Conservation (phyloP, 2,113 vertebrate genomes). For the Condylura cristata region DNA sequence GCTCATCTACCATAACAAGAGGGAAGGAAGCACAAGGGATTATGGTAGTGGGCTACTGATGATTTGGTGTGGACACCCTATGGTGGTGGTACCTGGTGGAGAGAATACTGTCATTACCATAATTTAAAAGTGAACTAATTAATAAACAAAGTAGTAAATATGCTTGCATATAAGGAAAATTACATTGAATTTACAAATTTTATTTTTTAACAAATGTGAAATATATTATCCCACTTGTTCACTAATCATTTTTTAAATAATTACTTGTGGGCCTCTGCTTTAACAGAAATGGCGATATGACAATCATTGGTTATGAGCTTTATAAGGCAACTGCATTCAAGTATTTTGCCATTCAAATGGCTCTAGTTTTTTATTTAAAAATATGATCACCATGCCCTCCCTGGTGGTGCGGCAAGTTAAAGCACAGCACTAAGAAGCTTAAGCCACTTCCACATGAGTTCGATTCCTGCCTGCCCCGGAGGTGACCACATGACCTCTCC, state of each 20-base stretch:
- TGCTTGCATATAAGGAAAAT: conserved; percentile 28
- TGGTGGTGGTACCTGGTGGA: too few relatives aligned
- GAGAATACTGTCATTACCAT: too few relatives aligned
- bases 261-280: conserved; percentile 1
- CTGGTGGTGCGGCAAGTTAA: too few relatives aligned
- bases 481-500: too few relatives aligned
- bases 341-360: conserved; percentile 29
- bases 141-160: not conserved
- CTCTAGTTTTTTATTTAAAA: conserved; percentile 36
- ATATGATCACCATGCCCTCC: not conserved
- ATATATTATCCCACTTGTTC: conserved; percentile 31
- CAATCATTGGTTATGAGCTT: not conserved
- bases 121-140: too few relatives aligned
- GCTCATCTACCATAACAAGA: not conserved
- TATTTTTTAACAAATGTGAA: conserved; percentile 19
- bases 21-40: too few relatives aligned
- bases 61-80: too few relatives aligned
- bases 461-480: too few relatives aligned
- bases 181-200: conserved; percentile 43
- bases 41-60: too few relatives aligned
- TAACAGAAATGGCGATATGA: not conserved
- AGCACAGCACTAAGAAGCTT: too few relatives aligned
- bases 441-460: too few relatives aligned
- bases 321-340: conserved; percentile 50
- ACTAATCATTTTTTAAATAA: conserved; percentile 54